Evolutionary conservation across 2,888 invertebrate genomes (phyloP).

Genomic region (Cosmorhoe ocellata): DNA sequence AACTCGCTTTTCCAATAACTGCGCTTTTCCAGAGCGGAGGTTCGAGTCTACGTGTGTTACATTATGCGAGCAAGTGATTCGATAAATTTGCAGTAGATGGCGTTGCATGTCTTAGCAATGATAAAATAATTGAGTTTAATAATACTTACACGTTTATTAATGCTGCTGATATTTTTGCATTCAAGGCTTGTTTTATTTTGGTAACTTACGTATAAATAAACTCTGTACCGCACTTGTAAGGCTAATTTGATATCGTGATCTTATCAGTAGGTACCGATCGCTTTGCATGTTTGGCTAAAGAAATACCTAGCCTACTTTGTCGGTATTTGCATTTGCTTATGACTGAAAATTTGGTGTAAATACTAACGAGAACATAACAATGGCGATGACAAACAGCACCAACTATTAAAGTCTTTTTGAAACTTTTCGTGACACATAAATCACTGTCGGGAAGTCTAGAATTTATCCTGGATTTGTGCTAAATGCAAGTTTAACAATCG

Average conservation of each 20-base stretch:
- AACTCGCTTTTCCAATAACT: slow-evolving; percentile 55
- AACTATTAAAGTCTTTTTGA: too few species aligned
- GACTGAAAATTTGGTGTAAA: too few species aligned
- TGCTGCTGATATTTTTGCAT: slow-evolving; percentile 35
- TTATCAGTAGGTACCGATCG: not conserved
- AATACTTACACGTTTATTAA: slow-evolving; percentile 34
- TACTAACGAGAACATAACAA: too few species aligned
- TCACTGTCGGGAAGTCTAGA: too few species aligned
- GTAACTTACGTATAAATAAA: slow-evolving; percentile 31
- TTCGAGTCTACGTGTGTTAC: slow-evolving; percentile 25
- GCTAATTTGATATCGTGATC: slow-evolving; percentile 10
- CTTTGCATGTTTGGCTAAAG: too few species aligned
- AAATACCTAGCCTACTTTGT: too few species aligned
- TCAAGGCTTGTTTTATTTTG: slow-evolving; percentile 35
- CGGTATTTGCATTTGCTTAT: too few species aligned
- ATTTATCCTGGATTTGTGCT: not conserved
- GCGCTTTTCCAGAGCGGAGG: slow-evolving; percentile 21
- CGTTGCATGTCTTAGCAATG: slow-evolving; percentile 25
- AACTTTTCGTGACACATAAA: too few species aligned
- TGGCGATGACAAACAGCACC: too few species aligned
- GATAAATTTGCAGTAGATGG: slow-evolving; percentile 43
- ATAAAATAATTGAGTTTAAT: slow-evolving; percentile 30
- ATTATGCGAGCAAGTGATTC: slow-evolving; percentile 24
- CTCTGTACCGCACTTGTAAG: slow-evolving; percentile 19
- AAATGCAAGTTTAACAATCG: slow-evolving; percentile 23